These are phyloP conservation scores for Cyclargus thomasi DNA, from an alignment of 1,140 invertebrate species.

Conservation along the genomic window DNA sequence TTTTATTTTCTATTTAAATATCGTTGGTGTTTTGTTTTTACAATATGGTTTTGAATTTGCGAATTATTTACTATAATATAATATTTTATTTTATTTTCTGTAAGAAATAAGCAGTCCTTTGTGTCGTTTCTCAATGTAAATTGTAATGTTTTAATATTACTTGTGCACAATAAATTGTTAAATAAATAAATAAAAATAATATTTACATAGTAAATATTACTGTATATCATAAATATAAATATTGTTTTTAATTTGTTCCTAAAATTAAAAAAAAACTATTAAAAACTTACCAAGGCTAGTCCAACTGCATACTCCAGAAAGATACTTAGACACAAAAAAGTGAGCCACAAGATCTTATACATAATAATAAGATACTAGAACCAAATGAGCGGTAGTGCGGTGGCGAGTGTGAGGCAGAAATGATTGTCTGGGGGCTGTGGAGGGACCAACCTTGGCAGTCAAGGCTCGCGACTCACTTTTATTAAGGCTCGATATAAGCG, in stretches of 20 bases:
- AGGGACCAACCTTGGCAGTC: conserved; percentile 50
- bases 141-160: too few relatives aligned
- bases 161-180: too few relatives aligned
- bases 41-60: too few relatives aligned
- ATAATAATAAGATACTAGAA: conserved; percentile 1
- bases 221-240: not conserved
- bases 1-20: too few relatives aligned
- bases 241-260: not conserved
- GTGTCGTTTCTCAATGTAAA: too few relatives aligned
- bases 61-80: too few relatives aligned
- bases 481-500: conserved; percentile 24
- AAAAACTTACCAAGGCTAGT: not conserved
- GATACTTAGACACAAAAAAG: not conserved
- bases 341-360: not conserved
- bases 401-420: conserved; percentile 16
- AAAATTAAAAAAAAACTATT: conserved; percentile 12
- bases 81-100: too few relatives aligned
- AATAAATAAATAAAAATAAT: not conserved
- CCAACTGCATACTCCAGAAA: not conserved
- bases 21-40: too few relatives aligned
- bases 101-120: too few relatives aligned
- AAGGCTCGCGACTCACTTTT: conserved; percentile 41
- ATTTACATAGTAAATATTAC: not conserved
- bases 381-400: not conserved
- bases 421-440: conserved; percentile 33